Evolutionary conservation across 2,888 invertebrate species (phyloP), one percentile per base, ranked within the genome.

Genomic region (Peribatodes rhomboidaria): DNA sequence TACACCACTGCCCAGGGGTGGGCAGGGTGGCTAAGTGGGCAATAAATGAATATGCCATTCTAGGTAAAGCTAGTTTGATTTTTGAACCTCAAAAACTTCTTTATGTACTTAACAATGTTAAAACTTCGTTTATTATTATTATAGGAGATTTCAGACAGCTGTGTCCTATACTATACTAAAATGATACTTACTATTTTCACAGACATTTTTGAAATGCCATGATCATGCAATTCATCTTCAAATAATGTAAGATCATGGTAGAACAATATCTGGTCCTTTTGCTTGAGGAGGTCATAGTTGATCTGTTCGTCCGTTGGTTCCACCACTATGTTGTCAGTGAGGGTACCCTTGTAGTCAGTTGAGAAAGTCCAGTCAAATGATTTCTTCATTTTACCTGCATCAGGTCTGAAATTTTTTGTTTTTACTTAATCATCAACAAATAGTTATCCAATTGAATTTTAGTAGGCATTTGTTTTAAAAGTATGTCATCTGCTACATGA

Each of bases 351-450:
- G 86, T 99, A 99, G 80, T 97, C 95, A 33, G 98, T 98, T 18
- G 97, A 96, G 84, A 97, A 99, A 0, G 99, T 99, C 99, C 99
- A 99, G 89, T 99, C 99, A 90, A 98, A 99, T 16, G 98, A 96
- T 81, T 96, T 97, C 59, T 97, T 94, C 80, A 97, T 96, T 81
- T 97, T 96, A 73, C 95, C 95, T 73, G 96, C 92, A 77, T 96
- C 96, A 46, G 96, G 94, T 79, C 98, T 98, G 79, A 33, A 59
- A 64, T n/a, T 14, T 14, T 2, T 10, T 35, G 20, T 44, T 20
- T 44, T 20, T 35, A 35, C 35, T 13, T 13, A 2, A 35, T 35
- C 35, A 35, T 10, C 13, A n/a, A n/a, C 13, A 1, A 35, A 13
- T 10, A 10, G 11, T 1, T 1, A 11, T 13, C 11, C 11, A 13